phyloP scores from a whole-genome alignment of 2,888 invertebrate genomes.

The Patella depressa region DNA sequence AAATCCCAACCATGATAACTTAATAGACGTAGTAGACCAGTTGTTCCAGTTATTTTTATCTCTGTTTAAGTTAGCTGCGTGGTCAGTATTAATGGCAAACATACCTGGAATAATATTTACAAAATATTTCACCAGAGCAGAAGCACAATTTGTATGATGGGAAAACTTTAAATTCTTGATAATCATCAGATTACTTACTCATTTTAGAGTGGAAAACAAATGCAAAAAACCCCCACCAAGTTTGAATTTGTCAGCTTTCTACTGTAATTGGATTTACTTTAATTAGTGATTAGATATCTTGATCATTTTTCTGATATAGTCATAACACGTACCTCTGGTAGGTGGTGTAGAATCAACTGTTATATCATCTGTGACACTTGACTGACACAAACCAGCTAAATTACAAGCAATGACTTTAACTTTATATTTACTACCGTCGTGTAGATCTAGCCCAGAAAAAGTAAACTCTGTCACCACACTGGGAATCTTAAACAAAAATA shows the following conservation, averaged over 20 bases:
- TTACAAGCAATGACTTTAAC: constrained; percentile 45
- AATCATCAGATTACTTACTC: too few species aligned
- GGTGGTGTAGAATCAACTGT: constrained; percentile 32
- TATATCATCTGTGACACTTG: constrained; percentile 22
- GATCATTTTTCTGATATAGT: too few species aligned
- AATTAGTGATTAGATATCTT: too few species aligned
- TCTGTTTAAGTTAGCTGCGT: constrained; percentile 26
- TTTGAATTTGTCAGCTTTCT: too few species aligned
- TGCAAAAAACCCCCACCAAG: too few species aligned
- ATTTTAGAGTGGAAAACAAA: too few species aligned
- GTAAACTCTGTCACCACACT: neutral
- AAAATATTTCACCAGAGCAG: too few species aligned
- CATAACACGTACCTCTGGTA: constrained; percentile 22
- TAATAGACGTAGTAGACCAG: constrained; percentile 2
- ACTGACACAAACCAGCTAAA: constrained; percentile 40
- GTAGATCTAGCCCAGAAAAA: constrained; percentile 18
- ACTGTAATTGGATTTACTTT: rapidly evolving
- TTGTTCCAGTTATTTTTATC: neutral
- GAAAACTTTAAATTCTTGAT: too few species aligned
- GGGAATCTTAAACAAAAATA: neutral
- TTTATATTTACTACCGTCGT: constrained; percentile 41
- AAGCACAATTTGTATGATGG: too few species aligned
- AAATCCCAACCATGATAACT: constrained; percentile 42
- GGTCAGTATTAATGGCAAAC: constrained; percentile 36
- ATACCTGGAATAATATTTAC: constrained; percentile 26